Conservation (phyloP, 2,888 invertebrate genomes). For the Tridacna gigas region DNA sequence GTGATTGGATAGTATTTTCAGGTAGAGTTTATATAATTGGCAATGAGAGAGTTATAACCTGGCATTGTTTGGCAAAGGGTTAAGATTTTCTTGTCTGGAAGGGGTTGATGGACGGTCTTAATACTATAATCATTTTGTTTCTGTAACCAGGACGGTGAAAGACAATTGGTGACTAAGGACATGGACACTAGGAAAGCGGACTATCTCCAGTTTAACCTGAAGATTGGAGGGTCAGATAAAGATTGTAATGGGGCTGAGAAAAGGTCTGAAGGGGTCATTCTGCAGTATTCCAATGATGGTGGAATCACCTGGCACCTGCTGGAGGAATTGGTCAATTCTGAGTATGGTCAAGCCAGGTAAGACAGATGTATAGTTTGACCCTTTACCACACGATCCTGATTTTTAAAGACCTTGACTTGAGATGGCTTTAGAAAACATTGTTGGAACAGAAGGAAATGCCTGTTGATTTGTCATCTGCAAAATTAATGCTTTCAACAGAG, state of each 20-base stretch:
- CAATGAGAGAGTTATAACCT: too few species aligned
- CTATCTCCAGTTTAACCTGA: slow-evolving; percentile 83
- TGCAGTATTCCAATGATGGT: slow-evolving; percentile 84
- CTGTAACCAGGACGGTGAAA: slow-evolving; percentile 78
- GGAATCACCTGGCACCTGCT: slow-evolving; percentile 84
- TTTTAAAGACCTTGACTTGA: too few species aligned
- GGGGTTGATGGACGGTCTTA: too few species aligned
- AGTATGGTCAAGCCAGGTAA: slow-evolving; percentile 79
- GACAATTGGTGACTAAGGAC: slow-evolving; percentile 81
- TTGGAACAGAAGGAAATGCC: background rate
- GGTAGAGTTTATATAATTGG: too few species aligned
- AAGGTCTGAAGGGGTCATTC: slow-evolving; percentile 82
- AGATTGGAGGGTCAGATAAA: slow-evolving; percentile 79
- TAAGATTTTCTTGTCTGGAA: too few species aligned
- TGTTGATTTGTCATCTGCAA: too few species aligned
- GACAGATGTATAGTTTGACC: background rate
- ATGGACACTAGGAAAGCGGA: slow-evolving; percentile 80
- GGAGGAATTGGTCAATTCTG: slow-evolving; percentile 80
- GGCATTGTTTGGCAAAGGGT: too few species aligned
- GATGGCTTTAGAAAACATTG: background rate
- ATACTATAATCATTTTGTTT: too few species aligned
- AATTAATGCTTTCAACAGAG: too few species aligned
- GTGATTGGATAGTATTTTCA: too few species aligned
- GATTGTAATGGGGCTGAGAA: slow-evolving; percentile 80
- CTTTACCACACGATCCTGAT: too few species aligned